Evolutionary conservation across 2,113 vertebrate genomes (phyloP).

Genomic region (Empidonax alnorum): DNA sequence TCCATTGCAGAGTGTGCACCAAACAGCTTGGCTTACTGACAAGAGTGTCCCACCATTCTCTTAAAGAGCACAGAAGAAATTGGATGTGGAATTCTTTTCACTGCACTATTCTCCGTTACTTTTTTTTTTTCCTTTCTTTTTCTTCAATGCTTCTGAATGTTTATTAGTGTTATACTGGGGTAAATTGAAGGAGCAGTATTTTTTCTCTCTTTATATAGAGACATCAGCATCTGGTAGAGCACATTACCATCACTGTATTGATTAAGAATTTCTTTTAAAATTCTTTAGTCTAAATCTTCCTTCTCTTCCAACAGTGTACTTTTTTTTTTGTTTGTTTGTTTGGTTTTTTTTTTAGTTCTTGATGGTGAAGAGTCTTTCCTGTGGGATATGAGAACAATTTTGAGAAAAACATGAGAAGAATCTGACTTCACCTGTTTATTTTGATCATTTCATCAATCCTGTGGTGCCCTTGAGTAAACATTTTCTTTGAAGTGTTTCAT

Average conservation of each 20-base stretch:
- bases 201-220: neutral
- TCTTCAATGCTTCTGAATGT: neutral
- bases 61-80: neutral
- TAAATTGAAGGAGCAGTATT: neutral
- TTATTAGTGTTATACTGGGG: neutral
- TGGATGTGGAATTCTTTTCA: neutral
- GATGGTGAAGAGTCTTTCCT: neutral
- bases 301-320: neutral
- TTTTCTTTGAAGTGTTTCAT: conserved; percentile 12
- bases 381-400: neutral
- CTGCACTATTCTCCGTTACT: neutral
- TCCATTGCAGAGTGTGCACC: neutral
- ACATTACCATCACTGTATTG: neutral
- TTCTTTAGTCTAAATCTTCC: neutral
- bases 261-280: neutral
- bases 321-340: no score
- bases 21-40: neutral
- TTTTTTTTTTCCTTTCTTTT: neutral
- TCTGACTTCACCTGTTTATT: conserved; percentile 10
- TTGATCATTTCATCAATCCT: conserved; percentile 8
- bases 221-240: neutral
- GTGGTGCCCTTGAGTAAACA: neutral
- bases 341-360: neutral
- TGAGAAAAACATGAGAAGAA: neutral
- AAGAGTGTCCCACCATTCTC: neutral